Evolutionary conservation across 2,888 invertebrate genomes (phyloP), one percentile per base, ranked within the genome.

Genomic region (Aplocera efformata): DNA sequence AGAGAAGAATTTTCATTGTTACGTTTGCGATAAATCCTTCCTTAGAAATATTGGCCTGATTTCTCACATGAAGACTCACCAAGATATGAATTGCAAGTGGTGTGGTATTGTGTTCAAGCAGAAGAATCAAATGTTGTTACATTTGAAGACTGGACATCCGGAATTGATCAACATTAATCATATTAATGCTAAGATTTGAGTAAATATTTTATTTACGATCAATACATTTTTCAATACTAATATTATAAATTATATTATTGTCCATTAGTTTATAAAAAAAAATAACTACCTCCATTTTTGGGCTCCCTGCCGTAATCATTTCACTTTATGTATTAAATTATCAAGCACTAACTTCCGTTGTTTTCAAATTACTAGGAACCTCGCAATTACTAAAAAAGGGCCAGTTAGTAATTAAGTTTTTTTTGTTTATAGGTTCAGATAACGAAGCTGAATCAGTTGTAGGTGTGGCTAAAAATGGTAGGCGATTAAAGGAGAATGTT

Each of bases 371-470:
- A 17, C 5, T 17, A 17, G 13, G n/a, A n/a, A n/a, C n/a, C n/a
- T n/a, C n/a, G n/a, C n/a, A n/a, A n/a, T n/a, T n/a, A n/a, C 3
- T 32, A 50, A 53, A 32, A 40, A 24, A 32, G 17, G 29, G 21
- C 9, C 6, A 32, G 10, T 25, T 28, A 21, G 11, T 38, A 29
- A 35, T 10, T 20, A 29, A 32, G 44, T 46, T 34, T 42, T 35
- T 75, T 77, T 78, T 79, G 50, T 69, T 85, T 85, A 75, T 86
- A 88, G 88, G 85, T 82, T 68, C 80, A 71, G 67, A 71, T 73
- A 63, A 41, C 46, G 70, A 71, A 50, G 56, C 48, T 42, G 48
- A 43, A 31, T 48, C 41, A 26, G 8, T 31, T 24, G 46, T 74
- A 64, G 60, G 66, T 48, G 60, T 41, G 48, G 58, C 69, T 63